phyloP scores from a whole-genome alignment of 2,797 vertebrate species.

The Tarsius wallacei region DNA sequence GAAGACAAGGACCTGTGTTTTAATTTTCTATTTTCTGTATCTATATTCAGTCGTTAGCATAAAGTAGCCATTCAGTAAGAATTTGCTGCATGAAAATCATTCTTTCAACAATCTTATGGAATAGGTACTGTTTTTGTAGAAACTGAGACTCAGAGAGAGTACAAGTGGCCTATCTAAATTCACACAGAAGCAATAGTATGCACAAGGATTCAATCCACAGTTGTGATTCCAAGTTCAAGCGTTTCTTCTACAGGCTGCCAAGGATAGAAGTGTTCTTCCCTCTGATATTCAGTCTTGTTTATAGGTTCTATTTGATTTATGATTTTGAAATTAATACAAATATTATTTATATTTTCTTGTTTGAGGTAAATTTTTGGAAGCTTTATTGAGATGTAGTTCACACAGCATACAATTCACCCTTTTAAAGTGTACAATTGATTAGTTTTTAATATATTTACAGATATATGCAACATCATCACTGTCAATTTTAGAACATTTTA shows the following conservation, averaged over 20 bases:
- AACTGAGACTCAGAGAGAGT: neutral
- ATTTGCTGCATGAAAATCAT: neutral
- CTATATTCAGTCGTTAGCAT: neutral
- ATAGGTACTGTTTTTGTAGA: neutral
- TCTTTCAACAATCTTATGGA: neutral
- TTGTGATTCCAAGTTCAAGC: neutral
- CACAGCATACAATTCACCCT: neutral
- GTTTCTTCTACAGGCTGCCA: neutral
- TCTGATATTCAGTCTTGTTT: neutral
- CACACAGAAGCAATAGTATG: neutral
- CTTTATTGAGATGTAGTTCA: neutral
- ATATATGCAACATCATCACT: neutral
- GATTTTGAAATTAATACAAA: conserved; percentile 4
- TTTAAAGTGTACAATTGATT: neutral
- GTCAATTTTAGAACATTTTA: neutral
- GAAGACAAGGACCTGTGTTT: neutral
- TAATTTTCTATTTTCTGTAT: neutral
- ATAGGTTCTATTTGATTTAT: neutral
- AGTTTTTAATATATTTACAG: neutral
- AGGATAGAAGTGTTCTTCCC: neutral
- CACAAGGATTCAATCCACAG: neutral
- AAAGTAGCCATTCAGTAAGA: neutral
- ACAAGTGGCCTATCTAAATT: neutral
- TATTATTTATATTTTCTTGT: neutral
- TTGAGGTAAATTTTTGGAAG: neutral